Evolutionary conservation across 2,113 vertebrate species (phyloP).

Genomic region (Phyllostomus discolor): DNA sequence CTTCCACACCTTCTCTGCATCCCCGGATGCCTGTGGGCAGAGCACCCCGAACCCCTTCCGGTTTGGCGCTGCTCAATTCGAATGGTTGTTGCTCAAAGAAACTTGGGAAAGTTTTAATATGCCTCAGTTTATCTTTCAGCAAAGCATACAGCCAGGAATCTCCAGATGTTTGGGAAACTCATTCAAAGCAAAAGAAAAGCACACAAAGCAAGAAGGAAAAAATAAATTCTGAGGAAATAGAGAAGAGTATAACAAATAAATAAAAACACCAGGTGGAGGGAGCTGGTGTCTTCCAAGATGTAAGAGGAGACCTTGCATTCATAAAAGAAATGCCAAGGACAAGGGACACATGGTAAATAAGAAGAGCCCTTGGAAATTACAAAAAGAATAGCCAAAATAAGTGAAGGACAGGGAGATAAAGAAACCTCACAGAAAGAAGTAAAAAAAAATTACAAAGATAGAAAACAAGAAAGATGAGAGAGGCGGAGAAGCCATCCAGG

Average conservation of each 20-base stretch:
- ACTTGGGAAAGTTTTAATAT: background rate
- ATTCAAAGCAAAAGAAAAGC: background rate
- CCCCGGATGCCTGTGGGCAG: background rate
- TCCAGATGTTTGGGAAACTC: background rate
- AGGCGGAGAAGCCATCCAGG: background rate
- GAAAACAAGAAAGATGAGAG: background rate
- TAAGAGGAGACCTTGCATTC: background rate
- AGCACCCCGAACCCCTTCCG: background rate
- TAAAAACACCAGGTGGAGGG: background rate
- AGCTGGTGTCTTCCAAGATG: background rate
- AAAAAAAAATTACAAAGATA: background rate
- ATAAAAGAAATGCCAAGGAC: background rate
- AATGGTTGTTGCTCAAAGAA: background rate
- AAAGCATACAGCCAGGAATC: background rate
- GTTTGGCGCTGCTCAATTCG: background rate
- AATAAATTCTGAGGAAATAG: background rate
- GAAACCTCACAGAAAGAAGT: background rate
- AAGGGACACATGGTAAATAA: background rate
- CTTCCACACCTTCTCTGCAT: background rate
- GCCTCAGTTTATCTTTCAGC: background rate
- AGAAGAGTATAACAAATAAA: constrained; percentile 23
- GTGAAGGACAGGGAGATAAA: background rate
- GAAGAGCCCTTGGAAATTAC: constrained; percentile 3
- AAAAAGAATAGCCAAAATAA: background rate
- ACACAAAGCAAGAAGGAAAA: background rate